These are phyloP conservation scores for Drosophila kokeensis DNA, from an alignment of 2,888 invertebrate genomes.

Conservation along the genomic window DNA sequence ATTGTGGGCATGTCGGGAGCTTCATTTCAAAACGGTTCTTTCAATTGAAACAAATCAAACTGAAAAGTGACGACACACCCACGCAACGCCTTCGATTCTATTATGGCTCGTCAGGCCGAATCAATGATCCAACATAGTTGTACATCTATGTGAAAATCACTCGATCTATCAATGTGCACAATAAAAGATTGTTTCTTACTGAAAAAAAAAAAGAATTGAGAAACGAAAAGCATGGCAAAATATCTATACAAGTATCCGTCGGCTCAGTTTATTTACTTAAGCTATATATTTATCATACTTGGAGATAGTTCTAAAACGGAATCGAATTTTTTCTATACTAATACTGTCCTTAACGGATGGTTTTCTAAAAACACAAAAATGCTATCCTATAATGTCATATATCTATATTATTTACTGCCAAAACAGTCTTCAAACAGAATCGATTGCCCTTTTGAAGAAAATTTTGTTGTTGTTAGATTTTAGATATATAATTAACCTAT, in stretches of 20 bases:
- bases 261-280: neutral
- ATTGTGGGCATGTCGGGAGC: constrained; percentile 26
- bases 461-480: neutral
- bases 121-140: constrained; percentile 27
- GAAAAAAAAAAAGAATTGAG: neutral
- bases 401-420: neutral
- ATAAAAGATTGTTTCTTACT: constrained; percentile 10
- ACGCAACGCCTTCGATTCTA: constrained; percentile 58
- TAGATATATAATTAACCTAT: neutral
- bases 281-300: neutral
- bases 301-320: neutral
- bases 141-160: constrained; percentile 41
- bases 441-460: neutral
- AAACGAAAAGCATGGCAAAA: neutral
- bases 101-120: constrained; percentile 2
- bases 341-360: accelerated
- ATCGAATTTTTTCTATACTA: neutral
- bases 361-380: neutral
- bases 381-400: neutral
- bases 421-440: neutral
- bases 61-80: constrained; percentile 54
- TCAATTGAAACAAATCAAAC: constrained; percentile 78
- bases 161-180: constrained; percentile 18
- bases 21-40: constrained; percentile 47
- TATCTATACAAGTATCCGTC: neutral